phyloP scores from a whole-genome alignment of 2,113 vertebrate species.

The Gobius niger region DNA sequence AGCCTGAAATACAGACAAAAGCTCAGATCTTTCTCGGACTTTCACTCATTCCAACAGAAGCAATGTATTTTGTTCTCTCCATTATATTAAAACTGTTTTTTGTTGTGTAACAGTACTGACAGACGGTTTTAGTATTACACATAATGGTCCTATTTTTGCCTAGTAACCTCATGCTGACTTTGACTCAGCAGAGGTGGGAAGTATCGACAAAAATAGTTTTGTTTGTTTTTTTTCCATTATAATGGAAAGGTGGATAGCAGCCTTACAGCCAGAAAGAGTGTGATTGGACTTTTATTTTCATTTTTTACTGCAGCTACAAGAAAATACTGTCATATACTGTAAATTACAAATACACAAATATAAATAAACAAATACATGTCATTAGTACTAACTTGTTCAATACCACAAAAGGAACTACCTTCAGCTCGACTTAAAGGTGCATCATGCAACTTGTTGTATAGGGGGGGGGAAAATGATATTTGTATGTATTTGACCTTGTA shows the following conservation, averaged over 20 bases:
- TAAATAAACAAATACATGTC: too few species aligned
- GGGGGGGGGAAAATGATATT: too few species aligned
- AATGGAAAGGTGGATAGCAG: neutral
- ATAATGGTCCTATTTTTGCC: neutral
- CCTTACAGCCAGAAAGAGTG: neutral
- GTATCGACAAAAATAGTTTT: neutral
- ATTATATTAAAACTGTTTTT: slow-evolving; percentile 8
- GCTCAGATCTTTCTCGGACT: neutral
- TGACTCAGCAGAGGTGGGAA: slow-evolving; percentile 7
- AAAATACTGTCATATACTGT: too few species aligned
- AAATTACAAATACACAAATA: too few species aligned
- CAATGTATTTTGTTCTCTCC: neutral
- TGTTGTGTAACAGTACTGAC: slow-evolving; percentile 13
- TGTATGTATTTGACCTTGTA: too few species aligned
- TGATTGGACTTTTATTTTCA: neutral
- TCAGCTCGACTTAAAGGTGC: too few species aligned
- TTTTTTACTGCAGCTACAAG: too few species aligned
- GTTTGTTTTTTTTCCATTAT: neutral
- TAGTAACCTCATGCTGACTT: neutral
- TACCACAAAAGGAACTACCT: too few species aligned
- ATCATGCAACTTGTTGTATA: too few species aligned
- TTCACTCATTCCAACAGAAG: neutral
- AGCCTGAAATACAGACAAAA: neutral
- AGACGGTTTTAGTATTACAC: neutral
- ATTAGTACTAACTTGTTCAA: too few species aligned